Evolutionary conservation across 1,140 invertebrate species (phyloP), one percentile per base, ranked within the genome.

Genomic region (Drosophila triauraria): DNA sequence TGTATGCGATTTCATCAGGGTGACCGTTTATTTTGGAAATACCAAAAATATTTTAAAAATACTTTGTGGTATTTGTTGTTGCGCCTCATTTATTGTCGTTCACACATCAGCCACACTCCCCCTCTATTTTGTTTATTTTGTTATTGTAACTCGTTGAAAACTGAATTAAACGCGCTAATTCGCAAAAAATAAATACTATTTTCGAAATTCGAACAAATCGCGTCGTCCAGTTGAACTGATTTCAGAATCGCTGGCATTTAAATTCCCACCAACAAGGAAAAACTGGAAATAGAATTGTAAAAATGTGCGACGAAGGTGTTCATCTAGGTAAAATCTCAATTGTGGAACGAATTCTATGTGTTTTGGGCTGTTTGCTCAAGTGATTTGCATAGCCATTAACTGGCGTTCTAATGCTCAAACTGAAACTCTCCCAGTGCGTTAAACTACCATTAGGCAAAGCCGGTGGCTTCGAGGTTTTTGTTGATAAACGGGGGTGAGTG

Each of bases 261-360:
- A 50, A 10, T 17, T 5, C 13, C 32, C 64, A 69, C 35, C 40
- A 58, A 38, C 9, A 47, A 35, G 54, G 17, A 57, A 13, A 40
- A 42, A 10, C 27, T 30, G 42, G 4, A 35, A 38, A 15, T 48
- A 40, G 47, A 40, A 78, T 43, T 38, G 13, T 32, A 13, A 78
- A 78, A 69, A 78, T 78, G 75, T 61, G 75, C 64, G 75, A 70
- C 75, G 75, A 78, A 63, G 53, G 64, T 46, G 43, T 78, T 46
- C 75, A 77, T 51, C 59, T 70, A 78, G 76, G 76, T 78, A 78
- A 56, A n/a, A 40, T 54, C 51, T 15, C 32, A 38, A 38, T n/a
- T 23, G 53, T 4, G 32, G 8, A 38, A 23, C 13, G 8, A 48
- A 43, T 10, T 42, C 12, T 15, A n/a, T 5, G 6, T 13, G n/a